Percentiles rank a stretch among this genome's conserved stretches.
phyloP scores from a whole-genome alignment of 2,888 invertebrate species.

The Orthonevra nobilis region DNA sequence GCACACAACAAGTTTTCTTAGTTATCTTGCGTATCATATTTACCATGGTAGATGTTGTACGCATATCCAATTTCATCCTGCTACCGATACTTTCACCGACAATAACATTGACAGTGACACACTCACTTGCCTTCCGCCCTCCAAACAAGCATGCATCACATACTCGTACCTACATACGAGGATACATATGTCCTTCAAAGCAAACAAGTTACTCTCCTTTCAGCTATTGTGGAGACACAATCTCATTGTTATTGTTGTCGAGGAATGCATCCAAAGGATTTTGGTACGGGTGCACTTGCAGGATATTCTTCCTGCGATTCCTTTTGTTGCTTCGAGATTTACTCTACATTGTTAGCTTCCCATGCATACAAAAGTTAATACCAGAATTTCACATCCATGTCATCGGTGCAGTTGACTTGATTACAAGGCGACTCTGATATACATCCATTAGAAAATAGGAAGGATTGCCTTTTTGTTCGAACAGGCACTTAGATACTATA shows the following conservation, averaged over 20 bases:
- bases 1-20: no score
- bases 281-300: not conserved
- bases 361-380: constrained; percentile 25
- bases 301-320: not conserved
- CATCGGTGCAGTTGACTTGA: constrained; percentile 55
- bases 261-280: constrained; percentile 33
- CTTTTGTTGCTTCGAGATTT: not conserved
- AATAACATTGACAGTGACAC: constrained; percentile 41
- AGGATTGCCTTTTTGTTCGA: constrained; percentile 30
- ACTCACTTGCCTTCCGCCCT: constrained; percentile 24
- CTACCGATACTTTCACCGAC: constrained; percentile 23
- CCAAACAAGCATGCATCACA: no score
- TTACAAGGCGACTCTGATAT: constrained; percentile 34
- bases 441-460: constrained; percentile 26
- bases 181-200: constrained; percentile 38
- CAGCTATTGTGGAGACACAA: constrained; percentile 31
- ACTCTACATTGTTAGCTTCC: not conserved
- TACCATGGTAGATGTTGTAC: no score
- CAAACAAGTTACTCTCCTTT: constrained; percentile 37
- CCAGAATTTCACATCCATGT: constrained; percentile 37
- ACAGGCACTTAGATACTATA: constrained; percentile 10
- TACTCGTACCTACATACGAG: no score
- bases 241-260: constrained; percentile 56
- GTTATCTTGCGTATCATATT: no score
- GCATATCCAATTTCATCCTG: constrained; percentile 24